Conservation (phyloP, 64 coral and sea anemone species). For the Platygyra sinensis region DNA sequence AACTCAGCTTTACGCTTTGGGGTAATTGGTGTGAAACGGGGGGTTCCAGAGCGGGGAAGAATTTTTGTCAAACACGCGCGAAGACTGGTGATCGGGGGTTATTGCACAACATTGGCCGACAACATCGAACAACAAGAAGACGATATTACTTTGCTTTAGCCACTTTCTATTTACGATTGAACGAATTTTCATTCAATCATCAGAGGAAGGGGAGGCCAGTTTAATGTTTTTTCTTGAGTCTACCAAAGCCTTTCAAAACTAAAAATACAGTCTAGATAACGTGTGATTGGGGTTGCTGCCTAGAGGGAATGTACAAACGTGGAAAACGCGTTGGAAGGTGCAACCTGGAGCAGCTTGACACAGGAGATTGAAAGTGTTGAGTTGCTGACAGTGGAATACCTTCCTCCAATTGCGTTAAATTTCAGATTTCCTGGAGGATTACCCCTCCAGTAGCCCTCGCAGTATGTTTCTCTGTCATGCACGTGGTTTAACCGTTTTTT, state of each 20-base stretch:
- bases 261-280: conserved; percentile 58
- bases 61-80: too few species aligned
- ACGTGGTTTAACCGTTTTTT: conserved; percentile 88
- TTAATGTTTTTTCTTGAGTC: conserved; percentile 79
- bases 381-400: conserved; percentile 20
- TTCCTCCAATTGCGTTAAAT: conserved; percentile 83
- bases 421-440: conserved; percentile 77
- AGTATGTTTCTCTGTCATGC: conserved; percentile 79
- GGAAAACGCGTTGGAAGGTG: background rate
- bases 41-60: too few species aligned
- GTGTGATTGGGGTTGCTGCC: too few species aligned
- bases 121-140: too few species aligned
- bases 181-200: conserved; percentile 79
- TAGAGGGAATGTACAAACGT: background rate
- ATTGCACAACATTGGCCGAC: conserved; percentile 61
- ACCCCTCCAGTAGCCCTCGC: conserved; percentile 79
- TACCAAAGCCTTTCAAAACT: conserved; percentile 79
- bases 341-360: background rate
- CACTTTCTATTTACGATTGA: conserved; percentile 96
- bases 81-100: background rate
- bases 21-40: too few species aligned
- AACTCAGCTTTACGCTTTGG: too few species aligned
- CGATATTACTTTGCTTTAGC: conserved; percentile 74
- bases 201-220: conserved; percentile 77
- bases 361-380: conserved; percentile 22